Base-by-base conservation (phyloP, 2,888 invertebrate genomes). In the Belgica antarctica region DNA sequence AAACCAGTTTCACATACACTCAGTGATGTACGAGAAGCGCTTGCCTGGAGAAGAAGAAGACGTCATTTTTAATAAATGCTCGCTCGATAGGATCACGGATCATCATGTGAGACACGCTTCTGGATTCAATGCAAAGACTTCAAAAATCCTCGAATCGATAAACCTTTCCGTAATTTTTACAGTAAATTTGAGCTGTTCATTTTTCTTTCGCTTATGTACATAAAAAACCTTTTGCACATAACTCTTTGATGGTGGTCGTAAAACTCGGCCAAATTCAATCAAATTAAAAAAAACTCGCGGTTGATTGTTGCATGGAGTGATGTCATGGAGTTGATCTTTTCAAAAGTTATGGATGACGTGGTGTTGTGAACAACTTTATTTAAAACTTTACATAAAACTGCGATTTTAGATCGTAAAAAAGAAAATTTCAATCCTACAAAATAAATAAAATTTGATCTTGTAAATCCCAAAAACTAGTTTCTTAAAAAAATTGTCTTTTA, bases 201-300 rank as follows among this genome's bases (percentile, higher is more conserved):
- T 22, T 52, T 52, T 41, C 3, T 41, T 41, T 34, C 10, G 12
- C 41, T 3, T 41, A n/a, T 41, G 12, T 2, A 41, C 12, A 41
- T 41, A 41, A 2, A 34, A 8, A 34, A n/a, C 15, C n/a, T n/a
- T 41, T 41, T 41, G 4, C 41, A 41, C 12, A 41, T 31, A 52
- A 52, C 17, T 22, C 2, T 5, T n/a, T 41, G 41, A 2, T 52
- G 5, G 61, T 61, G n/a, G 24, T 61, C 2, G 25, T 61, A 7
- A 61, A 61, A 61, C 61, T 61, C 61, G 61, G 61, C 61, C 61
- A 61, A 61, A 61, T 61, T 52, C 22, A 52, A 52, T 52, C 52
- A 52, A 22, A 52, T 52, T 52, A 52, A 17, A 52, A 52, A 41
- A 41, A 8, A 12, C 34, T 34, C 34, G 52, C 22, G 5, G 2